Base-by-base conservation (phyloP, 2,888 invertebrate genomes). In the Lypha dubia region DNA sequence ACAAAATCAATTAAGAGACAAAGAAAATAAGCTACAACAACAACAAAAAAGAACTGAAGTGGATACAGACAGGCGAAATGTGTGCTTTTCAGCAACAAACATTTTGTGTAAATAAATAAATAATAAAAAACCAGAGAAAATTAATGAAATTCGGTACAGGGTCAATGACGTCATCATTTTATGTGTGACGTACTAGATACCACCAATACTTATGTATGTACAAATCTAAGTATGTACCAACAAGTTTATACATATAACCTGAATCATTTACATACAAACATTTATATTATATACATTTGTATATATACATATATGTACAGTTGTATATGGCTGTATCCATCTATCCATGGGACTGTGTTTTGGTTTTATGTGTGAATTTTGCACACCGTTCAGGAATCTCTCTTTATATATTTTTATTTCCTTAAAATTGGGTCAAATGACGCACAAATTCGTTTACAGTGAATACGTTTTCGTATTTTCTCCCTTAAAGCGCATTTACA, bases 351-450 rank as follows among this genome's bases (percentile, higher is more conserved):
- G 11, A 56, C 15, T 28, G 60, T 41, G 6, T 32, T 62, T 79
- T 62, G 68, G 60, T 73, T 70, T 77, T 80, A 79, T 75, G 74
- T 68, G 75, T 62, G 51, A 70, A 71, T 76, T 80, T 79, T 71
- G 67, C 51, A 71, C 28, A 67, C 58, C 76, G 58, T 76, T 80
- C 49, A 76, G 71, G 71, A 71, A 8, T 71, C 22, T 32, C 56
- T 63, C 32, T 58, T 65, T 22, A 11, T 35, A 7, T 63, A 15
- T 46, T 22, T 73, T 20, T 41, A 28, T 41, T 58, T 53, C 32
- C 15, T n/a, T 44, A 15, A 62, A 84, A 84, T 81, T 84, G 63
- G 84, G 84, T 84, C 84, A 84, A 84, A 70, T 81, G 84, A 81
- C 81, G 84, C 84, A 84, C 84, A 77, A 62, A 51, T 44, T 68